Evolutionary conservation across 92 coral and sea anemone species (phyloP).

Genomic region (Anthopleura xanthogrammica): DNA sequence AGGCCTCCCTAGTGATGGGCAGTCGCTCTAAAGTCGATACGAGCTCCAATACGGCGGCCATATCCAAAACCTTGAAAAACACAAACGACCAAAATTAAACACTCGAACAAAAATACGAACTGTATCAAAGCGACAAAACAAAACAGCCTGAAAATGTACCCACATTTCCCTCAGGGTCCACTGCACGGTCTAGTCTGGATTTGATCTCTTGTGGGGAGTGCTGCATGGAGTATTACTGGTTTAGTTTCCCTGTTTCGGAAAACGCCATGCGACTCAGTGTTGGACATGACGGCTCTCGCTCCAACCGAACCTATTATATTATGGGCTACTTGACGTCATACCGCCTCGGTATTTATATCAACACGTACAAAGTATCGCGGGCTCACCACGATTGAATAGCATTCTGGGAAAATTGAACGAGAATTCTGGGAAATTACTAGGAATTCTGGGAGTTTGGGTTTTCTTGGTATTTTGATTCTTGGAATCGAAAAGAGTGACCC

Average conservation of each 20-base stretch:
- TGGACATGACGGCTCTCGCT: conserved; percentile 99
- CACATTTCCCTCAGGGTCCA: conserved; percentile 99
- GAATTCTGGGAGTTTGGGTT: background rate
- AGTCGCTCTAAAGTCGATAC: conserved; percentile 94
- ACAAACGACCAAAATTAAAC: conserved; percentile 42
- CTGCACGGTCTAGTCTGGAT: conserved; percentile 99
- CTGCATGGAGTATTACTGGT: conserved; percentile 94
- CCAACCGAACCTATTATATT: conserved; percentile 82
- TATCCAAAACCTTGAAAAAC: conserved; percentile 87
- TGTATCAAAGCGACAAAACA: conserved; percentile 7
- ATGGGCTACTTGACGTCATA: conserved; percentile 99
- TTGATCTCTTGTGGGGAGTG: conserved; percentile 99
- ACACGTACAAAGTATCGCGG: conserved; percentile 72
- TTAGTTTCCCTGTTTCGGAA: conserved; percentile 66
- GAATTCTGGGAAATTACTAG: background rate
- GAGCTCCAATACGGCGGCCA: conserved; percentile 99
- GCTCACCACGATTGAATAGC: conserved; percentile 52
- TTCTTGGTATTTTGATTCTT: background rate
- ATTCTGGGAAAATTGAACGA: background rate
- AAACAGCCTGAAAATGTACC: conserved; percentile 43
- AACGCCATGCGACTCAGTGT: conserved; percentile 98
- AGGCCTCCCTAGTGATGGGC: conserved; percentile 96
- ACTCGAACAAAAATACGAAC: conserved; percentile 37
- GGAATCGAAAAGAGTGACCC: background rate
- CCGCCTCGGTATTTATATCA: conserved; percentile 75